Conservation (phyloP, 2,888 invertebrate genomes). For the Pelosia muscerda region DNA sequence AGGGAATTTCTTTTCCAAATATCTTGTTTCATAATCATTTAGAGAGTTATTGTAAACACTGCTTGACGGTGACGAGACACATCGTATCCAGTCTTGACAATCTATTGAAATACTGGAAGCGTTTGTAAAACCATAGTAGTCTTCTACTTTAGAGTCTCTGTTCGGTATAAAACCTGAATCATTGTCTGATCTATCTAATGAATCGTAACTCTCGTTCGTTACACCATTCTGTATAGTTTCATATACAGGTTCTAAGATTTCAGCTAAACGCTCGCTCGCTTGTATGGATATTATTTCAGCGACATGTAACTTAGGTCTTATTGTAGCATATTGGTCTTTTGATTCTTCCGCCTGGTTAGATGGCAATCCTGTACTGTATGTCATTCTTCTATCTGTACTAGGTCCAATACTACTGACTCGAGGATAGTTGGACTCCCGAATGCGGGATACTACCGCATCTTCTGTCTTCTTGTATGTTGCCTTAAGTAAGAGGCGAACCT, state of each 20-base stretch:
- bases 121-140: conserved; percentile 73
- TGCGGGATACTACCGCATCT: conserved; percentile 72
- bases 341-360: conserved; percentile 55
- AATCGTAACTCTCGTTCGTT: conserved; percentile 71
- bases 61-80: conserved; percentile 67
- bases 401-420: conserved; percentile 66
- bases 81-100: conserved; percentile 76
- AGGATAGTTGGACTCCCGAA: conserved; percentile 67
- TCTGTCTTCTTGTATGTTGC: conserved; percentile 81
- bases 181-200: conserved; percentile 64
- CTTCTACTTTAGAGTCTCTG: conserved; percentile 61
- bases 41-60: conserved; percentile 72
- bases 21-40: conserved; percentile 64
- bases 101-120: conserved; percentile 75
- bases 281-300: conserved; percentile 83
- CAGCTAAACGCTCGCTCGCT: conserved; percentile 76
- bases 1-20: conserved; percentile 61
- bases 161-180: conserved; percentile 66
- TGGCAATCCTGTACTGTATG: conserved; percentile 73
- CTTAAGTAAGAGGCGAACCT: conserved; percentile 79
- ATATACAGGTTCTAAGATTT: conserved; percentile 79
- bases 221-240: conserved; percentile 74
- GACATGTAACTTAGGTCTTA: conserved; percentile 73
- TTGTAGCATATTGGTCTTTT: conserved; percentile 63
- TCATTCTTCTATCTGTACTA: conserved; percentile 69